Evolutionary conservation across 2,113 vertebrate species (phyloP), one percentile per base, ranked within the genome.

Genomic region (Sceloporus undulatus): DNA sequence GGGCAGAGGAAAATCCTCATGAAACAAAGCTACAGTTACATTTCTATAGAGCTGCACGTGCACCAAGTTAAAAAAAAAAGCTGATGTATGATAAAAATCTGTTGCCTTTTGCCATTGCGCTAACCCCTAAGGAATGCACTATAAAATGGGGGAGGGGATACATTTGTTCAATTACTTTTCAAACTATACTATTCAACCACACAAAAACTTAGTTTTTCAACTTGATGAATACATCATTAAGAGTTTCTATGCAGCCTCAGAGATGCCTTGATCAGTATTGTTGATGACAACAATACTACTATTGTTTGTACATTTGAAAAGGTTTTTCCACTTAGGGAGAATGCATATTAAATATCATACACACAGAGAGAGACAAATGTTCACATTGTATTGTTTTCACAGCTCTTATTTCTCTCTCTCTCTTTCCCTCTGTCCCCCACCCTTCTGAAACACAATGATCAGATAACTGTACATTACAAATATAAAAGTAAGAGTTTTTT

Each of bases 251-350:
- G 77, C 95, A 85, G 65, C 95, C 96, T 95, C 93, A 85, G 87
- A 80, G 87, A 88, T 88, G 95, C 92, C 96, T 95, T 94, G 91
- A 96, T 93, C 90, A 84, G 91, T 88, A 96, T 94, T 95, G 93
- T 94, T 94, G 78, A 90, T 92, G 91, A 93, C 93, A 96, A 97
- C 96, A 96, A 96, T 94, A 93, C 92, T 94, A 92, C 94, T 94
- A 94, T 97, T 97, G 95, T 96, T 95, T 94, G 92, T 89, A 90
- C 90, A 87, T 93, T 93, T 96, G 94, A 96, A 97, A 96, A 94
- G 88, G 90, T 76, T 84, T 85, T 93, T 96, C 97, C 92, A 96
- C 93, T 87, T 79, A 89, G 89, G 85, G 78, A 89, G 90, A 96
- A 93, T 91, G 88, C 21, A 91, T 79, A 70, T 92, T 94, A 90